Percentiles rank a stretch among this genome's conserved stretches.
Evolutionary conservation across 2,888 invertebrate genomes (phyloP).

Genomic region (Eristalis intricaria): DNA sequence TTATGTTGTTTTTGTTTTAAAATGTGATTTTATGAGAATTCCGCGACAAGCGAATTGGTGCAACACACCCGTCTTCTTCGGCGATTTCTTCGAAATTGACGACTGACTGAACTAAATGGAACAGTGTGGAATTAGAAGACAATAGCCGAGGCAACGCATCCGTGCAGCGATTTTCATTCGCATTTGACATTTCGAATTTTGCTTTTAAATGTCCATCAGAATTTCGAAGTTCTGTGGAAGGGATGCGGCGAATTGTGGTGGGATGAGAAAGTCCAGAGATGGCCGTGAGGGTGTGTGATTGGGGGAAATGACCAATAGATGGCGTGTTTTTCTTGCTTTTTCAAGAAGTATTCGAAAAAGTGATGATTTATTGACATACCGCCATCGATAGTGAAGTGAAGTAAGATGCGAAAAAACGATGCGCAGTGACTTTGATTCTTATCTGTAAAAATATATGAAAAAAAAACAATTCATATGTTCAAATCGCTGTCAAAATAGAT

Average conservation of each 20-base stretch:
- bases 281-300: background rate
- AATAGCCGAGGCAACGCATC: background rate
- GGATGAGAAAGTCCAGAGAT: background rate
- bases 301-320: background rate
- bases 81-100: slow-evolving; percentile 66
- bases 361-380: too few relatives aligned
- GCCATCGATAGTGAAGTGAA: too few relatives aligned
- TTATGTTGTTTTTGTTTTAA: slow-evolving; percentile 18
- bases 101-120: slow-evolving; percentile 4
- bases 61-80: slow-evolving; percentile 65
- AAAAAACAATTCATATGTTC: too few relatives aligned
- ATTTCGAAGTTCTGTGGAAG: slow-evolving; percentile 39
- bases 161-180: slow-evolving; percentile 24
- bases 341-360: too few relatives aligned
- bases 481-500: too few relatives aligned
- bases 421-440: too few relatives aligned
- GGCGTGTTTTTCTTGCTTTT: too few relatives aligned
- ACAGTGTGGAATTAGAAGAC: slow-evolving; percentile 33
- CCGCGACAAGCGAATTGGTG: slow-evolving; percentile 69
- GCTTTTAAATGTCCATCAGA: slow-evolving; percentile 2
- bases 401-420: too few relatives aligned
- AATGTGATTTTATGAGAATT: slow-evolving; percentile 40
- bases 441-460: too few relatives aligned
- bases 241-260: slow-evolving; percentile 45
- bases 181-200: slow-evolving; percentile 61